Conservation (phyloP, 2,113 vertebrate genomes). For the Glareola pratincola region DNA sequence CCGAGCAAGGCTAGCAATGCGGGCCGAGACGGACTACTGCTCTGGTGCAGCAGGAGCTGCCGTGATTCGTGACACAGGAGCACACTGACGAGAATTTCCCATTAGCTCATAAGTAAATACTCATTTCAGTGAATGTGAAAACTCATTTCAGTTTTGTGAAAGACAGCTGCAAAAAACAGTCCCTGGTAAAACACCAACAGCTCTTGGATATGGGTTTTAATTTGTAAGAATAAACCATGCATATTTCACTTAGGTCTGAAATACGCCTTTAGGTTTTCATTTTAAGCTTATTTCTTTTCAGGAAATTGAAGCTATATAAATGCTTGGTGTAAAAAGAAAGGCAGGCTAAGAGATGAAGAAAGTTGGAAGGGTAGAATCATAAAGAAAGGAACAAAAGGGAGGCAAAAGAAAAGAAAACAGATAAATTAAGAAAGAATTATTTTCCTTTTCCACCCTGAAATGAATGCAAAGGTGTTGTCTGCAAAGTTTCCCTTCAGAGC, state of each 20-base stretch:
- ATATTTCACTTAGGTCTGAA: background rate
- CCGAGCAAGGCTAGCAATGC: background rate
- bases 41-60: background rate
- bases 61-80: rapidly evolving
- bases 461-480: background rate
- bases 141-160: background rate
- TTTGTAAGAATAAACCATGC: background rate
- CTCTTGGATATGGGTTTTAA: background rate
- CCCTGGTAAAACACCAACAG: background rate
- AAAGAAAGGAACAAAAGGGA: background rate
- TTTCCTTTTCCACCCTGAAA: background rate
- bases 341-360: background rate
- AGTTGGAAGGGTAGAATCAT: background rate
- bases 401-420: background rate
- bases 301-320: background rate
- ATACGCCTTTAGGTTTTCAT: background rate
- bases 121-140: background rate
- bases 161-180: background rate
- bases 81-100: background rate
- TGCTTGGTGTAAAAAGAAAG: background rate
- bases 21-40: background rate
- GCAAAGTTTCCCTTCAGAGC: background rate
- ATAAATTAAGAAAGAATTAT: background rate
- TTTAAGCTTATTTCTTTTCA: background rate
- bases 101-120: background rate